phyloP scores from a whole-genome alignment of 2,888 invertebrate genomes.

The Calliopum simillimum region DNA sequence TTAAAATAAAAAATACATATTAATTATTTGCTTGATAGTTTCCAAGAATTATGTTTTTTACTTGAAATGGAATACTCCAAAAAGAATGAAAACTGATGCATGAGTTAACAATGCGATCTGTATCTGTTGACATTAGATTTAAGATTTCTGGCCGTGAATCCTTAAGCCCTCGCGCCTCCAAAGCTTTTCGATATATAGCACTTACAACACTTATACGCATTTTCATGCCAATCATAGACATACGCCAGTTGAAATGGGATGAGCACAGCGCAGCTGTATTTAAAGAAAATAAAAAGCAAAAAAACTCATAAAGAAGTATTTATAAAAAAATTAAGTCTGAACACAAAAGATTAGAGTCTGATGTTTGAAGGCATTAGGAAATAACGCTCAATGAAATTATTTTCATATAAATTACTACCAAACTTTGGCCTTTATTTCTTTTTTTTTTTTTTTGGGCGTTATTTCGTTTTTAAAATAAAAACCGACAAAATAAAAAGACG shows the following conservation, averaged over 20 bases:
- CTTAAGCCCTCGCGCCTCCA: constrained; percentile 67
- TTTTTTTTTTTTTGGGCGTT: too few species aligned
- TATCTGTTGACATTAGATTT: constrained; percentile 97
- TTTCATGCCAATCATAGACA: constrained; percentile 86
- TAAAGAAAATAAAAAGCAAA: neutral
- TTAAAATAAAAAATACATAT: neutral
- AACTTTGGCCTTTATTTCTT: too few species aligned
- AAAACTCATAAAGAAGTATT: neutral
- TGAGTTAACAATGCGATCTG: constrained; percentile 94
- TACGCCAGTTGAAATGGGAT: constrained; percentile 90
- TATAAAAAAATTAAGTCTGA: neutral
- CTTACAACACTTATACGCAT: constrained; percentile 88
- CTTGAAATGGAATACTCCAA: constrained; percentile 88
- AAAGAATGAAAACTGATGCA: constrained; percentile 96
- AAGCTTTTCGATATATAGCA: constrained; percentile 77
- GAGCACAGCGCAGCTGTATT: constrained; percentile 79
- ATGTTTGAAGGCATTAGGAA: too few species aligned
- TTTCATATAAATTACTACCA: too few species aligned
- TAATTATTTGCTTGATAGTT: neutral
- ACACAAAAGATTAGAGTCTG: too few species aligned
- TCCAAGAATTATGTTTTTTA: constrained; percentile 29
- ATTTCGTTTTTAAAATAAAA: too few species aligned
- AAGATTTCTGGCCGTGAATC: constrained; percentile 85
- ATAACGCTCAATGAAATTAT: too few species aligned
- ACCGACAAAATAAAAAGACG: too few species aligned